phyloP scores from a whole-genome alignment of 2,113 vertebrate genomes.

The Pica pica region DNA sequence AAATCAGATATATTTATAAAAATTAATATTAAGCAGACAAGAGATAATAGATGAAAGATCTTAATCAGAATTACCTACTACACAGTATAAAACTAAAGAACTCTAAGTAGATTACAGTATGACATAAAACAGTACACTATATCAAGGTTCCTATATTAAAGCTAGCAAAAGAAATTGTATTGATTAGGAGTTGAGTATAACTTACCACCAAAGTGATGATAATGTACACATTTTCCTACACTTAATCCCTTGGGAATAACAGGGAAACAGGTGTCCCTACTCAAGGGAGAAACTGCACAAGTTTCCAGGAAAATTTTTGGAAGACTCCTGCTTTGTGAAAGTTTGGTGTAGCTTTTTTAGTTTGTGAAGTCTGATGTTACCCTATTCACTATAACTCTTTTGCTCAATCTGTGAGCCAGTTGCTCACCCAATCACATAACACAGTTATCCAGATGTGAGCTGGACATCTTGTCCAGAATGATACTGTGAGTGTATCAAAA shows the following conservation, averaged over 20 bases:
- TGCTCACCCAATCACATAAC: accelerated
- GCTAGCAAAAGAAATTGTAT: background rate
- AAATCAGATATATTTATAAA: background rate
- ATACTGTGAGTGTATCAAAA: background rate
- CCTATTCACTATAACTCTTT: background rate
- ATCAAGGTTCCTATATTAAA: background rate
- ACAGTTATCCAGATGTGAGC: background rate
- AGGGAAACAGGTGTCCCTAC: background rate
- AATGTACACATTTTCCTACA: background rate
- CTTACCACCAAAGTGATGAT: background rate
- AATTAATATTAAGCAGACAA: background rate
- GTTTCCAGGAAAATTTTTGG: background rate
- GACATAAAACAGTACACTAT: background rate
- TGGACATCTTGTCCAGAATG: background rate
- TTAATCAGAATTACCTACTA: background rate
- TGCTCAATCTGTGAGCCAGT: background rate
- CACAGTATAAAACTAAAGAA: background rate
- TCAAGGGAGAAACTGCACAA: background rate
- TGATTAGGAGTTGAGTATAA: background rate
- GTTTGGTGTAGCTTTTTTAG: background rate
- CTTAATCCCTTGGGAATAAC: background rate
- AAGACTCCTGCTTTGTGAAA: background rate
- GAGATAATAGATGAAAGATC: background rate
- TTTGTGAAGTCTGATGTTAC: background rate
- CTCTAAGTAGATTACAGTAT: background rate